These are phyloP conservation scores for Ormyrus labotus DNA, from an alignment of 2,888 invertebrate species.

Conservation along the genomic window DNA sequence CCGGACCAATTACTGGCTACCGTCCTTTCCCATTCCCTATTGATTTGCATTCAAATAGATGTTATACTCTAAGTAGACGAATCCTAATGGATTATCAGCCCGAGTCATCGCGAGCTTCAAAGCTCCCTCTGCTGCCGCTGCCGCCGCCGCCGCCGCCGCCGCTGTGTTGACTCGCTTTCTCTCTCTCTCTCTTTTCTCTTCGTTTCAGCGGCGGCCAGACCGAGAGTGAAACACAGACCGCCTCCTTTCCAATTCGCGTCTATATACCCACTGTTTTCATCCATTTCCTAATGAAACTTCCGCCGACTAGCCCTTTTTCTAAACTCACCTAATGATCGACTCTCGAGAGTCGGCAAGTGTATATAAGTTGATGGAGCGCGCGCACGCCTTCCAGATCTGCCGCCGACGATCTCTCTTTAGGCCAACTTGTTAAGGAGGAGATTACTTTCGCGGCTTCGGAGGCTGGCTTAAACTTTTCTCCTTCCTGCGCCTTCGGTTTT, in stretches of 20 bases:
- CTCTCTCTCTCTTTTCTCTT: slow-evolving; percentile 35
- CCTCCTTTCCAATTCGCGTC: slow-evolving; percentile 70
- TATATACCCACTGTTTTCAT: slow-evolving; percentile 71
- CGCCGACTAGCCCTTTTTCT: slow-evolving; percentile 68
- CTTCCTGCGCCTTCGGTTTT: slow-evolving; percentile 1
- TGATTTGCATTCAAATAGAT: slow-evolving; percentile 76
- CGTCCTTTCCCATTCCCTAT: slow-evolving; percentile 71
- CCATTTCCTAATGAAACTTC: slow-evolving; percentile 73
- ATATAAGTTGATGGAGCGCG: not conserved
- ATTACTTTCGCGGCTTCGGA: slow-evolving; percentile 42
- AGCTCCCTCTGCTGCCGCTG: slow-evolving; percentile 63
- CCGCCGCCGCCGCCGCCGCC: no score
- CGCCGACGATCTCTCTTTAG: slow-evolving; percentile 3
- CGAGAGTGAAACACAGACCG: slow-evolving; percentile 55
- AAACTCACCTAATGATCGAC: slow-evolving; percentile 69
- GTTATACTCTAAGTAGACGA: slow-evolving; percentile 76
- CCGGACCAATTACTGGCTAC: slow-evolving; percentile 75
- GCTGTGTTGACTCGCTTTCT: no score
- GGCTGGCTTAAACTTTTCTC: slow-evolving; percentile 22
- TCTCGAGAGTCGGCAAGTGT: slow-evolving; percentile 37
- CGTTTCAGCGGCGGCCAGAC: slow-evolving; percentile 58
- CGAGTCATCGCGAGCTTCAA: slow-evolving; percentile 75
- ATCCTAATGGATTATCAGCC: slow-evolving; percentile 76
- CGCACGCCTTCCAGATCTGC: not conserved
- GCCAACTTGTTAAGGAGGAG: slow-evolving; percentile 42